A percentile compares a stretch with the other conserved stretches of the same genome.
Evolutionary conservation across 1,140 invertebrate species (phyloP).

Genomic region (Drosophila navojoa): DNA sequence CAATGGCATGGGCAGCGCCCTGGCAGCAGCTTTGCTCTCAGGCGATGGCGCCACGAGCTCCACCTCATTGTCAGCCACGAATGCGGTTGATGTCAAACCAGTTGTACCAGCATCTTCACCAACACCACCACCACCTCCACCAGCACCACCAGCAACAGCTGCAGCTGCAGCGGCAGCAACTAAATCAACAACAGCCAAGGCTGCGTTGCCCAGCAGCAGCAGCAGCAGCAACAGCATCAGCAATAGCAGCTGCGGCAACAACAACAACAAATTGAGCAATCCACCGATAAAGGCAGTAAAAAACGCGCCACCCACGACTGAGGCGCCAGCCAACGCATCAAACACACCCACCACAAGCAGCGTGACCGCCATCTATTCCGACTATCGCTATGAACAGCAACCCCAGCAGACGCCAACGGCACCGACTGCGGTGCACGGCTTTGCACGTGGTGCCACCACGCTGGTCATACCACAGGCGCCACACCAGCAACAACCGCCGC

Average conservation of each 20-base stretch:
- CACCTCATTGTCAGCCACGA: slow-evolving; percentile 5
- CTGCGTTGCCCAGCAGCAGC: slow-evolving; percentile 15
- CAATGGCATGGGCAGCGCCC: slow-evolving; percentile 47
- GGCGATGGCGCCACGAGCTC: slow-evolving; percentile 7
- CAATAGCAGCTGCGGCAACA: slow-evolving; percentile 25
- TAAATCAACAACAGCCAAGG: slow-evolving; percentile 19
- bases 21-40: slow-evolving; percentile 60
- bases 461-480: slow-evolving; percentile 68
- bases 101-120: slow-evolving; percentile 31
- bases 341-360: slow-evolving; percentile 66
- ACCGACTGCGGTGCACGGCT: slow-evolving; percentile 30
- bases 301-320: slow-evolving; percentile 67
- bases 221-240: slow-evolving; percentile 1
- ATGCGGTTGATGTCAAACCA: slow-evolving; percentile 57
- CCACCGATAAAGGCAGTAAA: slow-evolving; percentile 74
- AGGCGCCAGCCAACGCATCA: slow-evolving; percentile 71
- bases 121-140: neutral
- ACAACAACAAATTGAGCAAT: slow-evolving; percentile 66
- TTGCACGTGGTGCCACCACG: slow-evolving; percentile 49
- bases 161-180: slow-evolving; percentile 3
- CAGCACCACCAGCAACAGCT: slow-evolving; percentile 5
- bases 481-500: slow-evolving; percentile 50
- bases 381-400: slow-evolving; percentile 68
- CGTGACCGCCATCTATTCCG: slow-evolving; percentile 54
- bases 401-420: slow-evolving; percentile 43